These are phyloP conservation scores for Hydropsyche tenuis DNA, from an alignment of 1,140 invertebrate genomes.

Conservation along the genomic window DNA sequence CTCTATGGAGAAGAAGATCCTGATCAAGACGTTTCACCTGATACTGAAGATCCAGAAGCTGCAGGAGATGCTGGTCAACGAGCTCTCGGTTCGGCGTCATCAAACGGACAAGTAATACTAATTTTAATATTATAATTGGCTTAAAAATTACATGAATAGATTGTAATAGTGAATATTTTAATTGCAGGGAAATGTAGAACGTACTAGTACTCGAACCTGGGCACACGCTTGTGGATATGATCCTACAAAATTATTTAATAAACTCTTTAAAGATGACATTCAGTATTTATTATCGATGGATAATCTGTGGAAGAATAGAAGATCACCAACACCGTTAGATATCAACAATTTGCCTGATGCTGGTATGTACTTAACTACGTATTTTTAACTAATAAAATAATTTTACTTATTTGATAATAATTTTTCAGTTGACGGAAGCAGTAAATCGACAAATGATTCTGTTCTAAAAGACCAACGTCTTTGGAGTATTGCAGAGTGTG, in stretches of 20 bases:
- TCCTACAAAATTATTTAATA: constrained; percentile 80
- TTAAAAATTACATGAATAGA: background rate
- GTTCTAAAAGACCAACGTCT: constrained; percentile 74
- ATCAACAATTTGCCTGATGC: constrained; percentile 73
- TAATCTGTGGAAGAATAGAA: constrained; percentile 90
- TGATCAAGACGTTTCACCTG: constrained; percentile 98
- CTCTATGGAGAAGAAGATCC: constrained; percentile 95
- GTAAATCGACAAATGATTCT: constrained; percentile 54
- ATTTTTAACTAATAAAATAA: constrained; percentile 6
- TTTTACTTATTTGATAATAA: background rate
- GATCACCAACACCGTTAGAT: constrained; percentile 81
- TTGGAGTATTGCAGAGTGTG: constrained; percentile 78
- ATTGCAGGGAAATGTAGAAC: constrained; percentile 71
- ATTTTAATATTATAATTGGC: background rate
- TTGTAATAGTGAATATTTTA: background rate
- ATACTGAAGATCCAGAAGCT: constrained; percentile 91
- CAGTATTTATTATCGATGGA: constrained; percentile 94
- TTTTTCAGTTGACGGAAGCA: constrained; percentile 48
- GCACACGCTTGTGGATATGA: constrained; percentile 85
- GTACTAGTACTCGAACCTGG: constrained; percentile 90
- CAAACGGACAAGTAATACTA: constrained; percentile 46
- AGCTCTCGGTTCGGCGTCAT: constrained; percentile 55
- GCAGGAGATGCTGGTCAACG: constrained; percentile 60
- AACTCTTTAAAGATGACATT: constrained; percentile 96
- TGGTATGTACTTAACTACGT: constrained; percentile 52